Conservation (phyloP, 2,113 vertebrate genomes). For the Ranitomeya imitator region DNA sequence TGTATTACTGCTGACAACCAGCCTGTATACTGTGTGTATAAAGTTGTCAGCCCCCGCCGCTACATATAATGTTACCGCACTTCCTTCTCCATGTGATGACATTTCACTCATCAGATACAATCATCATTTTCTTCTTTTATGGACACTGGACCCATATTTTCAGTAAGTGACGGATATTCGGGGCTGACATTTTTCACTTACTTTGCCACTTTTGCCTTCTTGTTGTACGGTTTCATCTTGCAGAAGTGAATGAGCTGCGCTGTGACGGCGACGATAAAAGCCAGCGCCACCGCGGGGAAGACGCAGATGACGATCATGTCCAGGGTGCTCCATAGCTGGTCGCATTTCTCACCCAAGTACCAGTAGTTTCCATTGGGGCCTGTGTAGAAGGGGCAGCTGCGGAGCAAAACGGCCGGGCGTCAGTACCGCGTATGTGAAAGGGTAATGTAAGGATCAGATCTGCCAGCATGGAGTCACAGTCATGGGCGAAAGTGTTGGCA, state of each 20-base stretch:
- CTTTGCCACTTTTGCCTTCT: not conserved
- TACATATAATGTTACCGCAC: too few relatives aligned
- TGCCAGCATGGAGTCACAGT: too few relatives aligned
- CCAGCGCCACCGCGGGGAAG: constrained; percentile 63
- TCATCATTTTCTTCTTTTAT: too few relatives aligned
- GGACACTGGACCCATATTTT: too few relatives aligned
- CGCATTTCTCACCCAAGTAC: constrained; percentile 69
- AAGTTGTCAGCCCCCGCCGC: too few relatives aligned
- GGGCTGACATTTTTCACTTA: constrained; percentile 57
- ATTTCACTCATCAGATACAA: too few relatives aligned
- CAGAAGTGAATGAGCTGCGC: constrained; percentile 54
- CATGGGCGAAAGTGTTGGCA: too few relatives aligned
- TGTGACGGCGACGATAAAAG: constrained; percentile 54
- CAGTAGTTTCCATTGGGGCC: constrained; percentile 65
- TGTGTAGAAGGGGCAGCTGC: constrained; percentile 68
- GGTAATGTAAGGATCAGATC: too few relatives aligned
- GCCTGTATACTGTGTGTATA: too few relatives aligned
- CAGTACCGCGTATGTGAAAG: not conserved
- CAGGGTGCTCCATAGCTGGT: constrained; percentile 68
- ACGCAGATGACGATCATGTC: constrained; percentile 65
- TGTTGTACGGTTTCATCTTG: constrained; percentile 50
- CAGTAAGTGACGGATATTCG: not conserved
- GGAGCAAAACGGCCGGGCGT: constrained; percentile 41
- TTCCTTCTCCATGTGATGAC: too few relatives aligned
- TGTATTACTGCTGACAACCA: too few relatives aligned